Percentiles rank a stretch among this genome's conserved stretches.
phyloP scores from a whole-genome alignment of 1,140 invertebrate species.

The Phenacoccus solenopsis region DNA sequence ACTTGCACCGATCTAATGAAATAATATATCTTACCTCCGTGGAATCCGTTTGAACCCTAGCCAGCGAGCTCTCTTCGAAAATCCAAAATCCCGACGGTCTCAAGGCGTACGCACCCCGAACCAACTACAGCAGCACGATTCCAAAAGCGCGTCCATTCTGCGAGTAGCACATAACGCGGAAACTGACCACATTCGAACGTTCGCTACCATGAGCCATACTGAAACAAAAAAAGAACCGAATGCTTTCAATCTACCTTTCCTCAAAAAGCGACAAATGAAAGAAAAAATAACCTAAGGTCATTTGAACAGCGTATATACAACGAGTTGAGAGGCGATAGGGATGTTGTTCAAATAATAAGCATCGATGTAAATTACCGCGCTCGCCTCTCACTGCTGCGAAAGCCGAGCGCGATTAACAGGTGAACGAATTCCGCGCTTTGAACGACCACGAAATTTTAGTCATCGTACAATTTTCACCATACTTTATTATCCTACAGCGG shows the following conservation, averaged over 20 bases:
- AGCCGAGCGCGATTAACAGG: neutral
- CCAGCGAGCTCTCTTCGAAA: neutral
- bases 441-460: no score
- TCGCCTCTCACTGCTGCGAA: neutral
- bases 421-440: neutral
- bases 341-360: neutral
- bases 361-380: neutral
- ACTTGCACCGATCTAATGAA: no score
- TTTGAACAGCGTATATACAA: neutral
- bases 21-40: neutral
- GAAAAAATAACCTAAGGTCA: neutral
- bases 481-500: neutral
- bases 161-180: neutral
- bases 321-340: neutral
- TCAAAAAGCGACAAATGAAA: neutral
- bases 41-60: neutral
- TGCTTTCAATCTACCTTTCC: no score
- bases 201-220: neutral
- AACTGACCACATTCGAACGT: neutral
- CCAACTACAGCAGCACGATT: neutral
- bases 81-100: neutral
- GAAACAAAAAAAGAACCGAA: neutral
- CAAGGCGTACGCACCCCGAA: neutral
- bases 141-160: neutral
- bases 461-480: neutral